phyloP scores from a whole-genome alignment of 2,797 vertebrate genomes.

The Momotus momota region DNA sequence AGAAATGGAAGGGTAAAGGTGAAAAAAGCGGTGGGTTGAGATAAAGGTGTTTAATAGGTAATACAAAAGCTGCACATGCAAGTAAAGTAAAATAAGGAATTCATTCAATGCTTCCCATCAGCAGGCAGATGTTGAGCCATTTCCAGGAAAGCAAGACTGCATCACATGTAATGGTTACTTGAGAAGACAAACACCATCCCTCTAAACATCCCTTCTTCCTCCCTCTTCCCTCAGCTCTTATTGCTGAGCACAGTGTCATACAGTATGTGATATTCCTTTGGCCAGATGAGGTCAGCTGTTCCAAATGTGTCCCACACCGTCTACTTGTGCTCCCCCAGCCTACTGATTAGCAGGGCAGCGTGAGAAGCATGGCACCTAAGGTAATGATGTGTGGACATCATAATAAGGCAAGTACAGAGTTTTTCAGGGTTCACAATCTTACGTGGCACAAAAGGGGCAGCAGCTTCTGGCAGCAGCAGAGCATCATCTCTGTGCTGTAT shows the following conservation, averaged over 20 bases:
- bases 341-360: fast-evolving
- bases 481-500: neutral
- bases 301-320: neutral
- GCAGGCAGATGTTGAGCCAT: neutral
- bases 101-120: neutral
- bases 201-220: neutral
- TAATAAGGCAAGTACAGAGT: neutral
- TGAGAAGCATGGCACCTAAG: neutral
- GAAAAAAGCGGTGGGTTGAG: neutral
- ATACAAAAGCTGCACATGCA: neutral
- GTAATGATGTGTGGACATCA: neutral
- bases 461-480: neutral
- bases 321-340: neutral
- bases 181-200: neutral
- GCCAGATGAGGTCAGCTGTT: neutral
- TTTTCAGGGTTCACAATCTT: neutral
- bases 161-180: fast-evolving
- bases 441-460: neutral
- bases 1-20: neutral
- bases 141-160: neutral
- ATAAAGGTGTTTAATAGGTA: neutral
- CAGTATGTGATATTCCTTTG: neutral
- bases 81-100: neutral
- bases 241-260: neutral
- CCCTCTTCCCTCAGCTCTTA: neutral